Conservation (phyloP, 2,113 vertebrate species). For the Ptychochromis oligacanthus region DNA sequence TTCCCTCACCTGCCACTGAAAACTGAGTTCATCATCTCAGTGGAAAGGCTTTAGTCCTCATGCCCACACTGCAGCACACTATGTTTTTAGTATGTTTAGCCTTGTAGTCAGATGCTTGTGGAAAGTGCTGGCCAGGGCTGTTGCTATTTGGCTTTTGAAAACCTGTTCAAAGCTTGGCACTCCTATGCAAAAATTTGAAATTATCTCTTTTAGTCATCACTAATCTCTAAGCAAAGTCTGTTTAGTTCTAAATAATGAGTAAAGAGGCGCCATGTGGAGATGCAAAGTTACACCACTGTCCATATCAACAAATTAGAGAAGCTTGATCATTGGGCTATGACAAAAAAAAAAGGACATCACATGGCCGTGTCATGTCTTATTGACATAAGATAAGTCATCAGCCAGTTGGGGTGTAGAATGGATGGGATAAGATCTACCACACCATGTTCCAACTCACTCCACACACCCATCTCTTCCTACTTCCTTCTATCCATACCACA, state of each 20-base stretch:
- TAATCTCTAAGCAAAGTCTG: constrained; percentile 22
- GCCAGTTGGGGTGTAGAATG: constrained; percentile 15
- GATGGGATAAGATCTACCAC: background rate
- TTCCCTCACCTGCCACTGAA: constrained; percentile 15
- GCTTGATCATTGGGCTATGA: constrained; percentile 65
- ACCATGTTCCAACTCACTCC: background rate
- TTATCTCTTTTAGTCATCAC: constrained; percentile 32
- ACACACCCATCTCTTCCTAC: background rate
- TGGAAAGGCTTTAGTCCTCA: constrained; percentile 11
- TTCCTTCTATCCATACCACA: constrained; percentile 6
- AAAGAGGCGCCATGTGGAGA: constrained; percentile 26
- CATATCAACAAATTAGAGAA: background rate
- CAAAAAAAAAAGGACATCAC: constrained; percentile 29
- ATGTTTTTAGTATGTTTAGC: constrained; percentile 31
- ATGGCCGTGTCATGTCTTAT: constrained; percentile 31
- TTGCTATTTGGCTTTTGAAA: constrained; percentile 24
- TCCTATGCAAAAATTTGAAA: constrained; percentile 22
- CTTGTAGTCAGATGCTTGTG: constrained; percentile 13
- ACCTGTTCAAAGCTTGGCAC: constrained; percentile 40
- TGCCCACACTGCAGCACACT: background rate
- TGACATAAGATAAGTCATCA: constrained; percentile 44
- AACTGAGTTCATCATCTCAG: background rate
- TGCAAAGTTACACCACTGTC: constrained; percentile 11
- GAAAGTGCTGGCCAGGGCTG: constrained; percentile 22
- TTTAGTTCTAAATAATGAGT: background rate